These are phyloP conservation scores for Aurelia sp. DNA, from an alignment of 30 jellyfish, hydroid and myxozoan species.

Conservation along the genomic window DNA sequence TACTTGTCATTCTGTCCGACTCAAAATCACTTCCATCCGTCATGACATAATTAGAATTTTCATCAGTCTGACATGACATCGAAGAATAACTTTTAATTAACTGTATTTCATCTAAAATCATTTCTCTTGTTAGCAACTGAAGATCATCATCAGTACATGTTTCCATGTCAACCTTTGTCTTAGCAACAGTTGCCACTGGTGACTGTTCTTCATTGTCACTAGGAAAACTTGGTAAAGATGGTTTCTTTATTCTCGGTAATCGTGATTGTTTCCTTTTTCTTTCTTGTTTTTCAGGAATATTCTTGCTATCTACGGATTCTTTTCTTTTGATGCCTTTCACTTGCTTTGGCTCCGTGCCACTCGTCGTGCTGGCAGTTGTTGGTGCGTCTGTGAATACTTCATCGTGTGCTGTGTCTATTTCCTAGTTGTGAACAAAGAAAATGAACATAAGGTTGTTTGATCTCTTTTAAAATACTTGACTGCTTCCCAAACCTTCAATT, in stretches of 20 bases:
- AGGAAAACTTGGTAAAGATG: background rate
- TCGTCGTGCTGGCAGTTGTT: background rate
- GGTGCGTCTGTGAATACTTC: background rate
- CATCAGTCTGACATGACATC: slow-evolving; percentile 65
- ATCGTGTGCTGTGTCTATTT: background rate
- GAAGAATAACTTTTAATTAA: slow-evolving; percentile 3
- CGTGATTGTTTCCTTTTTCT: background rate
- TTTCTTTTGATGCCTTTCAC: no score
- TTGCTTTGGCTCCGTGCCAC: background rate
- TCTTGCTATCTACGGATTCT: no score
- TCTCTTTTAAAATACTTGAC: no score
- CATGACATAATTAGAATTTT: slow-evolving; percentile 25
- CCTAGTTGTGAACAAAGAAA: background rate
- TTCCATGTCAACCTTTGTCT: background rate
- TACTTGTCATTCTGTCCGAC: no score
- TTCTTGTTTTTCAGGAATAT: no score
- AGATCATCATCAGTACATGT: slow-evolving; percentile 8
- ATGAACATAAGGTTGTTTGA: background rate
- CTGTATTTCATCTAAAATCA: background rate
- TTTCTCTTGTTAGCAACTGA: background rate
- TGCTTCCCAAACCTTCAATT: no score
- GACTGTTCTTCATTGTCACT: background rate
- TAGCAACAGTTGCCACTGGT: background rate
- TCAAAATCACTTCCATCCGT: background rate
- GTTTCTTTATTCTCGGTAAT: background rate